These are phyloP conservation scores for Psittacula derbiana DNA, from an alignment of 2,797 vertebrate genomes.

Conservation along the genomic window DNA sequence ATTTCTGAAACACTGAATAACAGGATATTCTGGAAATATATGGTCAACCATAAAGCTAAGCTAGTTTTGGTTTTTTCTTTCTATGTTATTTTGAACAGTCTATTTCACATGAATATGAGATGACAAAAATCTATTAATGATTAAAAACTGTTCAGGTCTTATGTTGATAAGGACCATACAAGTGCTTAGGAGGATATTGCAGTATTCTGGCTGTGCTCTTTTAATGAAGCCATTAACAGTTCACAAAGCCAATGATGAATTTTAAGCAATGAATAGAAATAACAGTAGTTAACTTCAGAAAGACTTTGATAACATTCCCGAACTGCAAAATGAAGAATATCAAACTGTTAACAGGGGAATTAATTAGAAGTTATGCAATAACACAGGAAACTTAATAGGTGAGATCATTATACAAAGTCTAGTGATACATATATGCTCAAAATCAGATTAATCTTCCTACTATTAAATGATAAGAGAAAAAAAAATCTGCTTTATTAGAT, in stretches of 20 bases:
- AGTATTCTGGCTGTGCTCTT: not conserved
- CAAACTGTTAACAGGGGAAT: not conserved
- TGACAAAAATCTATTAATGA: not conserved
- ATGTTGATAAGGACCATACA: not conserved
- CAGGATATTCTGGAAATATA: not conserved
- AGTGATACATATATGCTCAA: not conserved
- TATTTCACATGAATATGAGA: not conserved
- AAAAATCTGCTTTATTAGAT: not conserved
- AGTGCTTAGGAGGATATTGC: not conserved
- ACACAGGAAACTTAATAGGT: not conserved
- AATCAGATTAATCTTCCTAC: not conserved
- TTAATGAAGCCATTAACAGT: conserved; percentile 35
- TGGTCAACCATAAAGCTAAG: not conserved
- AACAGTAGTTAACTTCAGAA: conserved; percentile 23
- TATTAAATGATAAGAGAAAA: not conserved
- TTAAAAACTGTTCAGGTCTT: not conserved
- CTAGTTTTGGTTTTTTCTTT: not conserved
- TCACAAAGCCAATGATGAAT: conserved; percentile 10
- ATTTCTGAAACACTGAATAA: not conserved
- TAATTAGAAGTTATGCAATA: conserved; percentile 24
- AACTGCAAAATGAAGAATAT: conserved; percentile 4
- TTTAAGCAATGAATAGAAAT: conserved; percentile 28
- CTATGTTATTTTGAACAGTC: not conserved
- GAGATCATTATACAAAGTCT: not conserved
- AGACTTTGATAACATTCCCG: conserved; percentile 28